Conservation (phyloP, 2,797 vertebrate genomes). For the Oophaga sylvatica region DNA sequence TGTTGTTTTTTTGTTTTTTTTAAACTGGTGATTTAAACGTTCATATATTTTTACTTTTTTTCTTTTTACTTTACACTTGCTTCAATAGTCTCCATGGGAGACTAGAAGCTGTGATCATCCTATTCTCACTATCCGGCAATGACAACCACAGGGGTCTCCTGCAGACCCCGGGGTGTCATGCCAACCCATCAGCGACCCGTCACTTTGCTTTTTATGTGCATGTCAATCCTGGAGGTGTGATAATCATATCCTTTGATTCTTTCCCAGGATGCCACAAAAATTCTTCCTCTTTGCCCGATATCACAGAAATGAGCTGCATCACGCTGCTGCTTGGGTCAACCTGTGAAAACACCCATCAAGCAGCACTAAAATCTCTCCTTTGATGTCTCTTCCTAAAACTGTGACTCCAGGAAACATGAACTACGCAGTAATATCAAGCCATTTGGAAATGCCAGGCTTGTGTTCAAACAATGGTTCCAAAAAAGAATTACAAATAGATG, state of each 20-base stretch:
- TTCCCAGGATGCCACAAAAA: conserved; percentile 7
- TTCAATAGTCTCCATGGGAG: too few relatives aligned
- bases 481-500: background rate
- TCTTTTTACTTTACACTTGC: too few relatives aligned
- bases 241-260: background rate
- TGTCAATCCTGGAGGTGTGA: background rate
- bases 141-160: too few relatives aligned
- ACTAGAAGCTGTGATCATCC: too few relatives aligned
- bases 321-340: conserved; percentile 34
- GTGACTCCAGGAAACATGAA: background rate
- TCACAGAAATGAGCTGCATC: conserved; percentile 44
- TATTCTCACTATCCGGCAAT: too few relatives aligned
- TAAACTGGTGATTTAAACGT: too few relatives aligned
- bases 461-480: background rate
- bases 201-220: background rate
- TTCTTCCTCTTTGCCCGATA: background rate
- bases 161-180: too few relatives aligned
- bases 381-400: background rate
- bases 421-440: conserved; percentile 22
- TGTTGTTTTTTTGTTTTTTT: too few relatives aligned
- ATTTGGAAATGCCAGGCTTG: background rate
- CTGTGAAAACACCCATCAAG: background rate
- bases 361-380: conserved; percentile 51
- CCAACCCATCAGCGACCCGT: too few relatives aligned
- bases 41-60: too few relatives aligned